phyloP scores from a whole-genome alignment of 23 tunicate species.

The Botrylloides violaceus region DNA sequence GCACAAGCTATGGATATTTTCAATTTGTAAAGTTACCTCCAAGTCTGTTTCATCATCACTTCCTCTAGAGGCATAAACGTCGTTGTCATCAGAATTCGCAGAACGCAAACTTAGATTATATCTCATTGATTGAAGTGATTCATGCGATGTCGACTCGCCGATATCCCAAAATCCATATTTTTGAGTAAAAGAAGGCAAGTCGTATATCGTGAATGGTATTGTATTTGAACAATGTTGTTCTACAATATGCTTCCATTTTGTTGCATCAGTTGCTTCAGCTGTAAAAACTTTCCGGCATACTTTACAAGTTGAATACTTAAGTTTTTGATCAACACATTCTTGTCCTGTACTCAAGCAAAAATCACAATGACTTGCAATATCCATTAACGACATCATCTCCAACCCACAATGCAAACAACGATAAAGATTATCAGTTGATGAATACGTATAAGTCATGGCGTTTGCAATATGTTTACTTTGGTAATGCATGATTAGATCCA shows the following conservation, averaged over 20 bases:
- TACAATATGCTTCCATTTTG: slow-evolving; percentile 5
- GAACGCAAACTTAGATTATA: too few species aligned
- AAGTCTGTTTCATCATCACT: too few species aligned
- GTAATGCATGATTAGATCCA: slow-evolving; percentile 14
- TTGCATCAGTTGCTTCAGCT: background rate
- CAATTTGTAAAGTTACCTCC: too few species aligned
- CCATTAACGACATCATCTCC: background rate
- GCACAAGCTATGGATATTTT: too few species aligned
- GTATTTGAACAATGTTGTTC: background rate
- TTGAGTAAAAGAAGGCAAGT: background rate
- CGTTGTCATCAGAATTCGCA: too few species aligned
- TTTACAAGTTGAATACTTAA: background rate
- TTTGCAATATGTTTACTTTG: background rate
- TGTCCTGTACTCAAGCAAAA: background rate
- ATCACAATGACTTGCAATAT: slow-evolving; percentile 8
- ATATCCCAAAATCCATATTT: slow-evolving; percentile 15
- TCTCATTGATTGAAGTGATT: too few species aligned
- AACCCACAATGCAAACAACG: background rate
- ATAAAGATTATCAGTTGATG: background rate
- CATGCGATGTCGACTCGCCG: background rate
- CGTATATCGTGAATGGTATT: background rate
- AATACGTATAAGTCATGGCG: slow-evolving; percentile 1
- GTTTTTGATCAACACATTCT: background rate
- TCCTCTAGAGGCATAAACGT: too few species aligned
- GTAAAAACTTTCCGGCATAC: background rate